These are phyloP conservation scores for Pseudocheirus occidentalis DNA, from an alignment of 2,797 vertebrate genomes.

Conservation along the genomic window DNA sequence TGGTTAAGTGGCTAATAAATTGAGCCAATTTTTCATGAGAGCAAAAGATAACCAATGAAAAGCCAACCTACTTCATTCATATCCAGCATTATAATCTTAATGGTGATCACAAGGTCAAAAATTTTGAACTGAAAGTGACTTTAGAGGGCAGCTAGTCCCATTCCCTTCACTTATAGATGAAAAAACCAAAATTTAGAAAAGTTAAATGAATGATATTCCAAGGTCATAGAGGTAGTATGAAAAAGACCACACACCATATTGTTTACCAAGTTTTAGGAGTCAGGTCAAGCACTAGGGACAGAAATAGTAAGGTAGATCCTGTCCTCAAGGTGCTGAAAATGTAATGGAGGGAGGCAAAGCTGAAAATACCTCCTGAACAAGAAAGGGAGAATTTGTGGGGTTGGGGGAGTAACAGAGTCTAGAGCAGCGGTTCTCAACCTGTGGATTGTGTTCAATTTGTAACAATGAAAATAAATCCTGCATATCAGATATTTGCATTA, in stretches of 20 bases:
- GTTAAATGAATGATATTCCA: neutral
- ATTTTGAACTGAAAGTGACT: too few species aligned
- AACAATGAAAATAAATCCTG: too few species aligned
- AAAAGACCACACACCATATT: neutral
- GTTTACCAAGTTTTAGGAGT: neutral
- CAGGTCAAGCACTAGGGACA: neutral
- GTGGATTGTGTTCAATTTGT: too few species aligned
- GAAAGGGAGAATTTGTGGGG: neutral
- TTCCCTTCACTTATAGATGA: neutral
- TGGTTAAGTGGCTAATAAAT: neutral
- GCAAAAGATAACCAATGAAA: neutral
- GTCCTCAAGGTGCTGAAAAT: neutral
- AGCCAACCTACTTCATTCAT: neutral
- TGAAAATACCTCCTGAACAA: neutral
- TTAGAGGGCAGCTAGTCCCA: neutral
- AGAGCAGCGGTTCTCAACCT: too few species aligned
- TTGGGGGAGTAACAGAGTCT: rapidly evolving
- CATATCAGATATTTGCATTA: too few species aligned
- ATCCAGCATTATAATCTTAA: neutral
- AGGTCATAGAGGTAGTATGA: neutral
- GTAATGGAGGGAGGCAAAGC: too few species aligned
- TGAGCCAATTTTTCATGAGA: neutral
- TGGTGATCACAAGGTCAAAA: neutral
- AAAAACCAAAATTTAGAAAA: neutral
- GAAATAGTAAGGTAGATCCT: neutral